These are phyloP conservation scores for Apeira syringaria DNA, from an alignment of 2,888 invertebrate genomes.

Conservation along the genomic window DNA sequence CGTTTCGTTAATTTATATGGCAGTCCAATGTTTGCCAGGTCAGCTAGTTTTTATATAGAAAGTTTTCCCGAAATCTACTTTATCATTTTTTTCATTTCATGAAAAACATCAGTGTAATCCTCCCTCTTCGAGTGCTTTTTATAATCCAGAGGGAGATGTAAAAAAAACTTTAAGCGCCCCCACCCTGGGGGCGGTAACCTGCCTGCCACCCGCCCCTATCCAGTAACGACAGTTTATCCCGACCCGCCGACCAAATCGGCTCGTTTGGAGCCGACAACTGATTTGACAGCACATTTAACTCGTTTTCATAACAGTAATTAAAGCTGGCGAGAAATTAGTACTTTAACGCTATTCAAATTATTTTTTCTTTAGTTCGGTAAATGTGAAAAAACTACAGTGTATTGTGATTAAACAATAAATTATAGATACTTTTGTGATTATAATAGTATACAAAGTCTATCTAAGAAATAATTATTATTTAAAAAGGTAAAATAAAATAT, in stretches of 20 bases:
- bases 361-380: too few relatives aligned
- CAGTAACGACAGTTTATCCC: constrained; percentile 61
- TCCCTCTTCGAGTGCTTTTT: neutral
- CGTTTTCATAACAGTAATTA: constrained; percentile 24
- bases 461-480: too few relatives aligned
- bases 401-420: neutral
- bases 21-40: too few relatives aligned
- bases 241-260: constrained; percentile 57
- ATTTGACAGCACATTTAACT: constrained; percentile 37
- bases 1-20: too few relatives aligned
- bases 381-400: too few relatives aligned
- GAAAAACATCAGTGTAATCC: neutral
- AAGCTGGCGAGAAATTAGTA: constrained; percentile 1
- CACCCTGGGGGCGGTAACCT: constrained; percentile 32
- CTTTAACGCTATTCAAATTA: too few relatives aligned
- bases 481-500: too few relatives aligned
- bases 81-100: too few relatives aligned
- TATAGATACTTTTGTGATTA: too few relatives aligned
- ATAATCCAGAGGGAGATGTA: neutral
- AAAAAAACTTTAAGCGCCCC: constrained; percentile 25
- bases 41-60: too few relatives aligned
- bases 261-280: constrained; percentile 55
- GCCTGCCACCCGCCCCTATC: constrained; percentile 40
- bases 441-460: too few relatives aligned
- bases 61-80: too few relatives aligned